A percentile compares a stretch with the other conserved stretches of the same genome.
Conservation (phyloP, 2,113 vertebrate genomes). For the Melozone crissalis region DNA sequence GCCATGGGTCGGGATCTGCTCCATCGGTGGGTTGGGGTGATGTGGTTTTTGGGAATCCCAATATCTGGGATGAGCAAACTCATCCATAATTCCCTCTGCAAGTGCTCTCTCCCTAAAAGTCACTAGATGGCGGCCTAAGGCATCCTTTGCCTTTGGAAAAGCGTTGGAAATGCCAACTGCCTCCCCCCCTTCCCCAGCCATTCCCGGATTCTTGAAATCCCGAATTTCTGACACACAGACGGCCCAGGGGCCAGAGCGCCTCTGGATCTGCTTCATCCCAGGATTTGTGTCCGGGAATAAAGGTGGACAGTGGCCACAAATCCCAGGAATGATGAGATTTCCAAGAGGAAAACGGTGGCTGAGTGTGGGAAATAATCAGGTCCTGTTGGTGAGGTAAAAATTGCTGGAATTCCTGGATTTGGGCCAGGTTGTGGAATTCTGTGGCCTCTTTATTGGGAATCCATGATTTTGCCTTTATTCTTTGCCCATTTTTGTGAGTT, state of each 20-base stretch:
- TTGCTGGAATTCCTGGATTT: background rate
- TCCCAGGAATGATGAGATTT: background rate
- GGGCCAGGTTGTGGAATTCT: background rate
- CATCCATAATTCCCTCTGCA: accelerated
- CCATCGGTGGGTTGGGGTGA: background rate
- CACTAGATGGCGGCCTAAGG: constrained; percentile 55
- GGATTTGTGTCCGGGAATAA: background rate
- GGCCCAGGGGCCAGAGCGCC: accelerated
- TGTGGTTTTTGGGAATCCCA: background rate
- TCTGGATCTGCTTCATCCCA: background rate
- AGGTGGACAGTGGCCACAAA: background rate
- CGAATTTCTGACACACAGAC: background rate
- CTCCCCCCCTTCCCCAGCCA: background rate
- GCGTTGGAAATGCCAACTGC: background rate
- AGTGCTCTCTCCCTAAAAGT: background rate
- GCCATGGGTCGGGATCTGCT: no score
- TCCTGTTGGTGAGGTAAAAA: background rate
- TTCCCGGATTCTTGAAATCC: background rate
- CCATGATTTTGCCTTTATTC: background rate
- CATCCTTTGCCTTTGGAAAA: background rate
- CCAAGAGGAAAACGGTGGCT: background rate
- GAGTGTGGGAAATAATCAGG: background rate
- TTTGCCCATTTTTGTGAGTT: background rate
- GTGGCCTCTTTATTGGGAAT: background rate
- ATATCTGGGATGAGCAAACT: background rate